Conservation (phyloP, 2,888 invertebrate species). For the Heliconius aoede region DNA sequence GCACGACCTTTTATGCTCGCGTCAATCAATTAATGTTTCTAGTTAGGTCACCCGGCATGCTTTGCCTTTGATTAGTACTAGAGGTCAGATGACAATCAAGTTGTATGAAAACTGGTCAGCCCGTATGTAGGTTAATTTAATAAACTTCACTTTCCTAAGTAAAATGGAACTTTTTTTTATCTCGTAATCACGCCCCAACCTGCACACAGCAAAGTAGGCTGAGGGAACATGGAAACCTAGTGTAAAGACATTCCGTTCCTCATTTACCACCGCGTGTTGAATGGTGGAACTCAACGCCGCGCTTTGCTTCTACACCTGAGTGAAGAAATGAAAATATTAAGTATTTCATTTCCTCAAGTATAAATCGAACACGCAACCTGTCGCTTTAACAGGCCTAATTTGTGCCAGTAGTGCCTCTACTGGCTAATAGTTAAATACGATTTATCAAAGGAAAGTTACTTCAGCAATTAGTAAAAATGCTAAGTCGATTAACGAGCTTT, state of each 20-base stretch:
- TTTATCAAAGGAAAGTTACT: slow-evolving; percentile 24
- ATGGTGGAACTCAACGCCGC: too few species aligned
- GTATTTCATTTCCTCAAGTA: too few species aligned
- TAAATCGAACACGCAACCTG: too few species aligned
- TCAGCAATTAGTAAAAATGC: slow-evolving; percentile 17
- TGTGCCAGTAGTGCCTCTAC: too few species aligned
- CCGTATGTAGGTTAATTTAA: slow-evolving; percentile 10
- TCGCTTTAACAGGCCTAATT: too few species aligned
- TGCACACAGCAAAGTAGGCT: too few species aligned
- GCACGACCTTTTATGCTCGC: slow-evolving; percentile 30
- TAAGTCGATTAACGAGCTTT: slow-evolving; percentile 11
- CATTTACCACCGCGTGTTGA: too few species aligned
- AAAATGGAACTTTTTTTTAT: neutral
- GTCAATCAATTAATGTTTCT: slow-evolving; percentile 32
- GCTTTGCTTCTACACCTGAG: too few species aligned
- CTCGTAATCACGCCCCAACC: too few species aligned
- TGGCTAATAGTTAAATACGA: slow-evolving; percentile 14
- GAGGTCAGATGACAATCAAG: slow-evolving; percentile 31
- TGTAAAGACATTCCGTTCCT: too few species aligned
- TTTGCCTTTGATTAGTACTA: slow-evolving; percentile 30
- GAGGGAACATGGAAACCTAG: too few species aligned
- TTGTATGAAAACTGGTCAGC: slow-evolving; percentile 25
- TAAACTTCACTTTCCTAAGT: neutral
- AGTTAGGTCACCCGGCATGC: slow-evolving; percentile 27
- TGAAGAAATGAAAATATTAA: too few species aligned